phyloP scores from a whole-genome alignment of 2,888 invertebrate genomes.

The Stictocephala bisonia region DNA sequence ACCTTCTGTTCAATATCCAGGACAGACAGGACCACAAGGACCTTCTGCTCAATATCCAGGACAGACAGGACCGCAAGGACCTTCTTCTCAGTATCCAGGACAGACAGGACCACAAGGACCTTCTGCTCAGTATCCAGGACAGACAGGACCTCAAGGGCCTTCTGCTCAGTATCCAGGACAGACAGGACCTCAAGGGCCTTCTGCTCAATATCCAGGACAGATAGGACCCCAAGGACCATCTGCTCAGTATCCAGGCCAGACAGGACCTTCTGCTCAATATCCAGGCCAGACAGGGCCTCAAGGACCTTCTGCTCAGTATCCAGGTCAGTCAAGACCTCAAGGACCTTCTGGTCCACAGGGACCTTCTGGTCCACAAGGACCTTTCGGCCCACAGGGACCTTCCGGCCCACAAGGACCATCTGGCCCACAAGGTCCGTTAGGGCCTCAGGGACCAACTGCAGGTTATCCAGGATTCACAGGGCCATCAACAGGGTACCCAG shows the following conservation, averaged over 20 bases:
- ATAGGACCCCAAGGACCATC: conserved; percentile 52
- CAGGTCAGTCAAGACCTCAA: conserved; percentile 55
- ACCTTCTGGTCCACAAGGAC: conserved; percentile 51
- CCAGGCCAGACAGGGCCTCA: conserved; percentile 59
- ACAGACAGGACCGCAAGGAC: conserved; percentile 56
- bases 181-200: conserved; percentile 61
- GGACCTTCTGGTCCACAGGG: conserved; percentile 60
- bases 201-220: conserved; percentile 59
- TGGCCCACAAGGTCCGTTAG: conserved; percentile 48
- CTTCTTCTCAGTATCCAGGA: conserved; percentile 54
- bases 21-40: conserved; percentile 57
- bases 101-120: conserved; percentile 56
- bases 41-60: conserved; percentile 53
- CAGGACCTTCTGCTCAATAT: conserved; percentile 57
- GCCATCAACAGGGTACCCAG: conserved; percentile 60
- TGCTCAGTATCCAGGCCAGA: conserved; percentile 52
- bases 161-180: conserved; percentile 50
- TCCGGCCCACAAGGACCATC: conserved; percentile 58
- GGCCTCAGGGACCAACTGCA: conserved; percentile 51
- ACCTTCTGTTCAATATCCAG: conserved; percentile 54
- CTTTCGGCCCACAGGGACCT: conserved; percentile 54
- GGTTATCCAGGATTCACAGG: conserved; percentile 56
- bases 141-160: conserved; percentile 52
- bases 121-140: conserved; percentile 47
- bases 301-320: conserved; percentile 50